phyloP scores from a whole-genome alignment of 2,888 invertebrate species.

The Limnephilus lunatus region DNA sequence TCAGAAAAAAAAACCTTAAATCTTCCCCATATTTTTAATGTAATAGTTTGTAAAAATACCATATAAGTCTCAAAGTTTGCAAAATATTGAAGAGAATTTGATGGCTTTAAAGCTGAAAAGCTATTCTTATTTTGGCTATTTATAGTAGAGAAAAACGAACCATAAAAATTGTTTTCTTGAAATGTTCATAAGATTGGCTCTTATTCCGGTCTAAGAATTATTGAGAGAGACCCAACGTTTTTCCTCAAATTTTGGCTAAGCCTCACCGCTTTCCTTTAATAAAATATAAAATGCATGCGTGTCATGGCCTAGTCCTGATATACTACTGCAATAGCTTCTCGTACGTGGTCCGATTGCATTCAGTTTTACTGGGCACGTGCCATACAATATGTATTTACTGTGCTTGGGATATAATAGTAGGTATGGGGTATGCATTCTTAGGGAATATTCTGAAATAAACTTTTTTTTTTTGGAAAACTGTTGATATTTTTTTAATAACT shows the following conservation, averaged over 20 bases:
- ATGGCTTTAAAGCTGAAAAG: too few relatives aligned
- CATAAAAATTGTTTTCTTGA: background rate
- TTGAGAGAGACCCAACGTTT: background rate
- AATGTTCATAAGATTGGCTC: background rate
- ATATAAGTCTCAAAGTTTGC: too few relatives aligned
- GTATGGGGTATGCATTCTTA: too few relatives aligned
- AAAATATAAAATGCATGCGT: constrained; percentile 20
- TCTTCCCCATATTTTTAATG: too few relatives aligned
- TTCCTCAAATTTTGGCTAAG: background rate
- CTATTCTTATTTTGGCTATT: too few relatives aligned
- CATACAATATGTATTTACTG: background rate
- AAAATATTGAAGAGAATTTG: too few relatives aligned
- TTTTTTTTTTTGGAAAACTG: too few relatives aligned
- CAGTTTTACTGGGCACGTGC: background rate
- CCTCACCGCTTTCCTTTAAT: constrained; percentile 7
- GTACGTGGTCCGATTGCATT: background rate
- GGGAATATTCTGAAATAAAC: too few relatives aligned
- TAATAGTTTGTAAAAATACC: too few relatives aligned
- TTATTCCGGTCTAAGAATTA: background rate
- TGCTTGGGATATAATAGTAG: background rate
- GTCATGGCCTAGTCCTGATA: background rate
- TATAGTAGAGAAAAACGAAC: background rate
- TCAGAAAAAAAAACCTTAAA: too few relatives aligned
- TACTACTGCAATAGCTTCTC: background rate
- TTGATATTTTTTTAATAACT: too few relatives aligned